Base-by-base conservation (phyloP, 2,888 invertebrate species). In the Platerodrilus igneus region DNA sequence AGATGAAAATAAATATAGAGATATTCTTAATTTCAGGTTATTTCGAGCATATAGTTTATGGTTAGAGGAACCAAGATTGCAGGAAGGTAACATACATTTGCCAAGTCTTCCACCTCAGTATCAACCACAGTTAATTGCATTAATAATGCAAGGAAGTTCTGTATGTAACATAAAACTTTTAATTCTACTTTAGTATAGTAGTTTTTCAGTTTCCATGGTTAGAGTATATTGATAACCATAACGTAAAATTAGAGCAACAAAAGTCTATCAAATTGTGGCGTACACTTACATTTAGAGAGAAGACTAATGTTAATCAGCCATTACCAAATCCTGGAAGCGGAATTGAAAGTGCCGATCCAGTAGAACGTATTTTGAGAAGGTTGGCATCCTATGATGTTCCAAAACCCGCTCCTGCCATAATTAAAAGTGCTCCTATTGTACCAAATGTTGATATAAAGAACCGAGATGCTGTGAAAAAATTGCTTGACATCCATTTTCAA, bases 61-160 rank as follows among this genome's bases (percentile, higher is more conserved):
- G 90, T 64, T 89, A 37, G 86, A 88, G 59, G 89, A 89, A 57
- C 80, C 83, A 0, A 70, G 79, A 41, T 68, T 89, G 2, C 86
- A 85, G 59, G 81, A 81, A 55, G 68, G 76, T 1, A 74, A 75
- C 28, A 63, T 84, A 11, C 77, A 80, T 61, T 66, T 83, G 32
- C 78, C 80, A 18, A 77, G 81, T 19, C 67, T 88, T 22, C 86
- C 88, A 5, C 77, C 81, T 0, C 82, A 85, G 54, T 89, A 85
- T 58, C 78, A 82, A 63, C 74, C 81, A 4, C 74, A 75, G 37
- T 75, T 79, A 48, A 65, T 89, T 27, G 63, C 75, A 2, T 66
- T 73, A 18, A 72, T 87, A 20, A 71, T 86, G 37, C 75, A 74
- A 57, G 77, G 77, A 3, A 74, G 74, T 53, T 63, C 65, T 53